A percentile compares a stretch with the other conserved stretches of the same genome.
These are phyloP conservation scores for Aphidius ervi DNA, from an alignment of 1,140 invertebrate species.

Conservation along the genomic window DNA sequence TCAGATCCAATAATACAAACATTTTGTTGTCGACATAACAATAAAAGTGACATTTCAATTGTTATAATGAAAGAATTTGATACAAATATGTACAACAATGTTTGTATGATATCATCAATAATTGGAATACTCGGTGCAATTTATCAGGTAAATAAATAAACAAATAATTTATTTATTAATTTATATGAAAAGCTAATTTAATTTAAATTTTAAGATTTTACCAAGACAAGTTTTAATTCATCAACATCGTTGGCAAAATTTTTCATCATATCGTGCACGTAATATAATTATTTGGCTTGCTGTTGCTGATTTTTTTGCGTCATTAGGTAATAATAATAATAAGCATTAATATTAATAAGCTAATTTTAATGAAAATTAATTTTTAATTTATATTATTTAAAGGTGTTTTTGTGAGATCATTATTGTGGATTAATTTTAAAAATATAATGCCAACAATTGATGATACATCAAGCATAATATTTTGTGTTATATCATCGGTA, in stretches of 20 bases:
- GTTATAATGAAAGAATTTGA: constrained; percentile 66
- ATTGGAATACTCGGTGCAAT: constrained; percentile 69
- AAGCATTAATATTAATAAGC: not conserved
- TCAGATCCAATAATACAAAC: constrained; percentile 77
- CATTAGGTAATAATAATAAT: constrained; percentile 56
- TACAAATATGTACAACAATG: constrained; percentile 65
- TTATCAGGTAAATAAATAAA: constrained; percentile 62
- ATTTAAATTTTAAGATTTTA: constrained; percentile 47
- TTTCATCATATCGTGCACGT: constrained; percentile 60
- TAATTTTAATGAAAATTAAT: constrained; percentile 5
- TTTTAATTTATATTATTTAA: constrained; percentile 20
- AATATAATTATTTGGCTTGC: constrained; percentile 75
- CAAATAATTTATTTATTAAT: not conserved
- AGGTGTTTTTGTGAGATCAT: constrained; percentile 71
- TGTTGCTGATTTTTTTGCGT: constrained; percentile 70
- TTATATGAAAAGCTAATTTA: not conserved
- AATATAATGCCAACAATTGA: constrained; percentile 62
- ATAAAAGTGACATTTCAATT: constrained; percentile 58
- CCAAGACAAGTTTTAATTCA: constrained; percentile 47
- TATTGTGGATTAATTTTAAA: constrained; percentile 65
- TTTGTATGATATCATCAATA: constrained; percentile 68
- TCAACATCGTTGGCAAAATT: constrained; percentile 53
- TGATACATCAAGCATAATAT: constrained; percentile 63
- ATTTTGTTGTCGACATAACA: constrained; percentile 70
- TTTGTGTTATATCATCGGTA: constrained; percentile 72